phyloP scores from a whole-genome alignment of 2,113 vertebrate species.

The Hymenochirus boettgeri region DNA sequence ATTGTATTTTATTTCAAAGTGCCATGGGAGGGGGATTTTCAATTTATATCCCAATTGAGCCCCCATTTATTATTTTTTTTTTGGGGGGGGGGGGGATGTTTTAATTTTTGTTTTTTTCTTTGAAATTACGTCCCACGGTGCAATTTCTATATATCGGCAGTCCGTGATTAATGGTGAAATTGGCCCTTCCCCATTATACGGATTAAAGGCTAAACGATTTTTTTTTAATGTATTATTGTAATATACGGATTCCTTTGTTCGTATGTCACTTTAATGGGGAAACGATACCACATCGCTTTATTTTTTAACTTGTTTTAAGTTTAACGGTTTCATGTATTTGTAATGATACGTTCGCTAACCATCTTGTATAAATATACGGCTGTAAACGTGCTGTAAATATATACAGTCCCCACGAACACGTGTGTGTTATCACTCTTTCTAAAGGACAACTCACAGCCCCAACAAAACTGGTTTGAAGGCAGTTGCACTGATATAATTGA shows the following conservation, averaged over 20 bases:
- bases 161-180: conserved; percentile 49
- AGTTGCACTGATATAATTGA: too few relatives aligned
- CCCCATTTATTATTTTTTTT: not conserved
- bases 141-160: conserved; percentile 62
- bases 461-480: too few relatives aligned
- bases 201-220: too few relatives aligned
- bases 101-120: conserved; percentile 53
- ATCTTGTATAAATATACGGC: conserved; percentile 65
- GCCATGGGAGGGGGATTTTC: conserved; percentile 13
- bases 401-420: not conserved
- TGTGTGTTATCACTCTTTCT: not conserved
- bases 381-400: conserved; percentile 49
- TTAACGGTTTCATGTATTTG: conserved; percentile 59
- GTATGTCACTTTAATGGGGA: conserved; percentile 53
- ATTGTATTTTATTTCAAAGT: conserved; percentile 5
- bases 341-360: conserved; percentile 61
- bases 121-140: conserved; percentile 48
- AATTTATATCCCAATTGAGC: not conserved
- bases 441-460: too few relatives aligned
- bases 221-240: conserved; percentile 75
- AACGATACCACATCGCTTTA: conserved; percentile 56
- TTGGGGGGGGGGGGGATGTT: too few relatives aligned
- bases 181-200: too few relatives aligned
- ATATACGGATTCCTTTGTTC: conserved; percentile 58
- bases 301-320: conserved; percentile 71